Conservation (phyloP, 2,888 invertebrate species). For the Bembecia ichneumoniformis region DNA sequence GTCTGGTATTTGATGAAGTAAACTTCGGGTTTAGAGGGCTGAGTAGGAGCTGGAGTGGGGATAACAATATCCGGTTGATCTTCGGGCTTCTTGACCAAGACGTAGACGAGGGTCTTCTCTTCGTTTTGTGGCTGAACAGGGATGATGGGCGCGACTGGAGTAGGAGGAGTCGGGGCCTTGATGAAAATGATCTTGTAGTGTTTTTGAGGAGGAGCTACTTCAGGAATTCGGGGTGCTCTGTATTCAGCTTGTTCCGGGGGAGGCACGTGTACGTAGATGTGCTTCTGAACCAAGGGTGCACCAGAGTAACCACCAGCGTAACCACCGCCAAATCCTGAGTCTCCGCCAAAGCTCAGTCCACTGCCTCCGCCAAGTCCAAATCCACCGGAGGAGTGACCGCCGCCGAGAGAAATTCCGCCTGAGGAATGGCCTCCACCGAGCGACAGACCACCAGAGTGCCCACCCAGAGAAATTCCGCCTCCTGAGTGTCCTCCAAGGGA, state of each 20-base stretch:
- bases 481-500: constrained; percentile 39
- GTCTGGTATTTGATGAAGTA: constrained; percentile 91
- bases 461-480: constrained; percentile 27
- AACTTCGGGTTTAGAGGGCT: constrained; percentile 90
- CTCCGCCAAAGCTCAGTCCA: constrained; percentile 24
- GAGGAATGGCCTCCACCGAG: constrained; percentile 20
- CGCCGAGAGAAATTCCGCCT: constrained; percentile 18
- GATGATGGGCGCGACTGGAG: constrained; percentile 85
- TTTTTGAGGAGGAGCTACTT: constrained; percentile 83
- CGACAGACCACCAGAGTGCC: constrained; percentile 25
- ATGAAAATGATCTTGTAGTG: constrained; percentile 95
- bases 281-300: constrained; percentile 83
- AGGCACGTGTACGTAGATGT: constrained; percentile 92
- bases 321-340: constrained; percentile 51
- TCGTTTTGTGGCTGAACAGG: constrained; percentile 86
- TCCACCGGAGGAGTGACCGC: constrained; percentile 16
- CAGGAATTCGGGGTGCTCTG: constrained; percentile 75
- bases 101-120: constrained; percentile 91
- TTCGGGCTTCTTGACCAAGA: constrained; percentile 90
- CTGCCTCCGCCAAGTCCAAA: constrained; percentile 32
- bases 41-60: constrained; percentile 83
- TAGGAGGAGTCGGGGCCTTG: constrained; percentile 88
- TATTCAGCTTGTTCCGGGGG: constrained; percentile 88
- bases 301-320: constrained; percentile 60
- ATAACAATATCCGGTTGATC: constrained; percentile 85